Conservation (phyloP, 30 jellyfish, hydroid and myxozoan genomes). For the Pelagia noctiluca region DNA sequence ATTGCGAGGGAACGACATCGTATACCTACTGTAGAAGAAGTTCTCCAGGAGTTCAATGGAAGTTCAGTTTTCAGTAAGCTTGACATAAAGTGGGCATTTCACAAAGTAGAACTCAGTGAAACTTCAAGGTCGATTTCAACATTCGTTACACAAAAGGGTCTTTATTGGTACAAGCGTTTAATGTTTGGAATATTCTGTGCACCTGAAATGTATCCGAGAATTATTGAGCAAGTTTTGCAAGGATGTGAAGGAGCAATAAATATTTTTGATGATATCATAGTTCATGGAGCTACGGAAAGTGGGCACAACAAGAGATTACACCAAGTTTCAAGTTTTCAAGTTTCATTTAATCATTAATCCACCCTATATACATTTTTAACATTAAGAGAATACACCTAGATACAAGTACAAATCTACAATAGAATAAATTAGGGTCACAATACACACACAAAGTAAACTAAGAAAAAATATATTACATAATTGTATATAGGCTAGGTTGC, state of each 20-base stretch:
- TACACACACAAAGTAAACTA: no score
- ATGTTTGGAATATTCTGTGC: constrained; percentile 78
- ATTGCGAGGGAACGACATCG: constrained; percentile 65
- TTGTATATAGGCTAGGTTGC: no score
- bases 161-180: constrained; percentile 60
- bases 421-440: no score
- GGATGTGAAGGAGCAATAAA: constrained; percentile 17
- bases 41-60: constrained; percentile 51
- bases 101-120: constrained; percentile 72
- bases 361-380: no score
- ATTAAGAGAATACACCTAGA: no score
- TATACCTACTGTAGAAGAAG: constrained; percentile 61
- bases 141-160: constrained; percentile 57
- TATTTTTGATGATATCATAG: constrained; percentile 57
- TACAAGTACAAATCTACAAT: no score
- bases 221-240: constrained; percentile 27
- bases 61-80: constrained; percentile 51
- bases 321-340: no score
- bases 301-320: constrained; percentile 65
- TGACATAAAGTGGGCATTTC: constrained; percentile 72
- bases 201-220: constrained; percentile 64
- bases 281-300: constrained; percentile 36
- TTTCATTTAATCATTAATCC: no score
- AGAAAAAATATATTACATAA: no score
- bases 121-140: constrained; percentile 63